phyloP scores from a whole-genome alignment of 2,797 vertebrate species.

The Sebastes vulpes region DNA sequence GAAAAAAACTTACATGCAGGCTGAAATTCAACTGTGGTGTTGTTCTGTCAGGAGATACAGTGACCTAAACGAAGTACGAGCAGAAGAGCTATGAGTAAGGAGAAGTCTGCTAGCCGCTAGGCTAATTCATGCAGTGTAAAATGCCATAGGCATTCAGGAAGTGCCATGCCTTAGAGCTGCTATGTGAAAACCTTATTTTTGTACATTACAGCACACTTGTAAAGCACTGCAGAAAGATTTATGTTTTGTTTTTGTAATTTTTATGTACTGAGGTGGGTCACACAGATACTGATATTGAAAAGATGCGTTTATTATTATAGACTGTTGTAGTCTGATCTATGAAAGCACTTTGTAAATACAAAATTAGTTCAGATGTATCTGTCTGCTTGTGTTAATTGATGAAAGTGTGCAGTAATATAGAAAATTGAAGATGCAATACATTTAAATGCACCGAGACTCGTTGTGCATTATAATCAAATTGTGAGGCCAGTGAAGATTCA shows the following conservation, averaged over 20 bases:
- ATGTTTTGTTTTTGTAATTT: too few relatives aligned
- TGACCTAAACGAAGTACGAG: too few relatives aligned
- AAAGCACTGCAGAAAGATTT: too few relatives aligned
- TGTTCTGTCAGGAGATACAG: too few relatives aligned
- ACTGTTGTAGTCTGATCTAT: too few relatives aligned
- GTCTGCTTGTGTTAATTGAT: not conserved
- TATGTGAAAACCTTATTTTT: not conserved
- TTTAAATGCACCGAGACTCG: not conserved
- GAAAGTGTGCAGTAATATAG: not conserved
- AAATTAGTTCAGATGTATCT: not conserved
- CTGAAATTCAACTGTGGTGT: too few relatives aligned
- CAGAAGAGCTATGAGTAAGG: too few relatives aligned
- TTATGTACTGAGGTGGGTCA: not conserved
- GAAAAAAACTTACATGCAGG: too few relatives aligned
- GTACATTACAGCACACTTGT: not conserved
- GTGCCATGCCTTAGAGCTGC: too few relatives aligned
- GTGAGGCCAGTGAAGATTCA: not conserved
- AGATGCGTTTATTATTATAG: not conserved
- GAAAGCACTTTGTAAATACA: too few relatives aligned
- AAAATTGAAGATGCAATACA: not conserved
- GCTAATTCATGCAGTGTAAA: not conserved
- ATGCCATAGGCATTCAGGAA: not conserved
- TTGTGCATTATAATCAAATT: not conserved
- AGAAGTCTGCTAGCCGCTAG: too few relatives aligned
- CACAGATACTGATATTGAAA: not conserved